These are phyloP conservation scores for Ictidomys tridecemlineatus DNA, from an alignment of 2,113 vertebrate genomes.

Conservation along the genomic window DNA sequence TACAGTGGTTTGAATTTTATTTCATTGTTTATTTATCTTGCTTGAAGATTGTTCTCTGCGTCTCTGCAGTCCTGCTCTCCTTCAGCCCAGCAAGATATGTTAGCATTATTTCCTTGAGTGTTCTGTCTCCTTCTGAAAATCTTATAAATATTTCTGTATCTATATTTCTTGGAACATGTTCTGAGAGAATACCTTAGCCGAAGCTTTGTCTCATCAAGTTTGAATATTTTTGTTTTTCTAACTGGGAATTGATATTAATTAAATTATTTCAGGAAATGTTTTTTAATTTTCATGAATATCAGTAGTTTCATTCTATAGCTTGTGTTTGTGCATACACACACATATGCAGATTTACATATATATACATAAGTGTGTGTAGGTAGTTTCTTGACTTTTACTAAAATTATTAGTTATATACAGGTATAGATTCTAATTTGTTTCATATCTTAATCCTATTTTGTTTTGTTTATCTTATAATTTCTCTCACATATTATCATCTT, in stretches of 20 bases:
- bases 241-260: neutral
- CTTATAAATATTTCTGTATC: neutral
- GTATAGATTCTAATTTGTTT: neutral
- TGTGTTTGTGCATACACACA: neutral
- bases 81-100: neutral
- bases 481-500: neutral
- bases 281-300: neutral
- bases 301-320: neutral
- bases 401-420: neutral
- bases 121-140: neutral
- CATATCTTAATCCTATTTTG: neutral
- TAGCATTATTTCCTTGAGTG: neutral
- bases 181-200: neutral
- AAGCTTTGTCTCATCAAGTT: neutral
- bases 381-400: neutral
- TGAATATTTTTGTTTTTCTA: slow-evolving; percentile 10
- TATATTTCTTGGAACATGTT: neutral
- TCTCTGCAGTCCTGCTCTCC: neutral
- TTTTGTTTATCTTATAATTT: neutral
- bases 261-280: neutral
- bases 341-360: neutral
- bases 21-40: neutral
- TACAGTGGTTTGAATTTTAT: neutral
- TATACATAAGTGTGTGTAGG: neutral
- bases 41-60: neutral